Evolutionary conservation across 2,113 vertebrate species (phyloP), one percentile per base, ranked within the genome.

Genomic region (Leucoraja erinaceus): DNA sequence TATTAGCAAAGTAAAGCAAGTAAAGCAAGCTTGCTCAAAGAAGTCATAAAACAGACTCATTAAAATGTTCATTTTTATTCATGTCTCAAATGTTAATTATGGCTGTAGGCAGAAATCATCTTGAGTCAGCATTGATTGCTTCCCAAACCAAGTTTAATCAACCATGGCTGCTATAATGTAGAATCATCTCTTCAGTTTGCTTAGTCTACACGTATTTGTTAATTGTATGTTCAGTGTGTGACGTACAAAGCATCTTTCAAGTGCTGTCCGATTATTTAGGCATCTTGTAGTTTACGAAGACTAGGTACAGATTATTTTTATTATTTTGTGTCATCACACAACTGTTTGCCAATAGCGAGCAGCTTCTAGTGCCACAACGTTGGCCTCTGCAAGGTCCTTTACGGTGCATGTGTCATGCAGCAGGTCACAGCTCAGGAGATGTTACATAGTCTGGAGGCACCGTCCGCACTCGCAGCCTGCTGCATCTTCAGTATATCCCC

Each of bases 51-150:
- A 68, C 47, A 72, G 31, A 72, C 33, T 91, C 33, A 74, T 91
- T 91, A 91, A 91, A 72, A 54, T 72, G 22, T 25, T 72, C 31
- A 25, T 72, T 72, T 91, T 91, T 54, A 91, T 91, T 72, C 90
- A 72, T 54, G 68, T 74, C 66, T 91, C 90, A 72, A 91, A 22
- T 28, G 90, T 72, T 91, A 47, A 91, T 72, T 90, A 14, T 74
- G 68, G 33, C n/a, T 22, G 33, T 38, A 91, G 68, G 66, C 90
- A 28, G 68, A 74, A 91, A 54, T 72, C 18, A 54, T 74, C 33
- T 28, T 91, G 70, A 74, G 66, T 38, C 16, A 38, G 86, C n/a
- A 90, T 7, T 66, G 84, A 90, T n/a, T 16, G 33, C 33, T 72
- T 91, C n/a, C 20, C 70, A 91, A 91, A 72, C 33, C 18, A 20